Evolutionary conservation across 2,888 invertebrate species (phyloP).

Genomic region (Calameuta filiformis): DNA sequence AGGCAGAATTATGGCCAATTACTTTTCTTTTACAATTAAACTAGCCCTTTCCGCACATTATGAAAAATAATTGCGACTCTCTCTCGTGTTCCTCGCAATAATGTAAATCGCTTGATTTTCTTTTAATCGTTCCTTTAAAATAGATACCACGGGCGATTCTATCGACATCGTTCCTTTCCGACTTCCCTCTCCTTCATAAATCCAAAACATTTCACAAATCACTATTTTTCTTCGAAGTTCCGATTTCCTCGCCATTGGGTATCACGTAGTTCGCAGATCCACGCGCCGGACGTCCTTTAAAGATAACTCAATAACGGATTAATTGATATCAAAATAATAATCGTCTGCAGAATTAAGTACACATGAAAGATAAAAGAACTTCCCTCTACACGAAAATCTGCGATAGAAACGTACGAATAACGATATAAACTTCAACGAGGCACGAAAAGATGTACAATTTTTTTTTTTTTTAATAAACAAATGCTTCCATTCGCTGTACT

Average conservation of each 20-base stretch:
- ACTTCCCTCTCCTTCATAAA: not conserved
- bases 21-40: not conserved
- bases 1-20: not conserved
- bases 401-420: not conserved
- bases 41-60: not conserved
- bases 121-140: not conserved
- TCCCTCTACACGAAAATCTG: not conserved
- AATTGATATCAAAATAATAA: not conserved
- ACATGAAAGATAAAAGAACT: not conserved
- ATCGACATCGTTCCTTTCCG: not conserved
- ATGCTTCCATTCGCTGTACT: too few relatives aligned
- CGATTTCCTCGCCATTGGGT: not conserved
- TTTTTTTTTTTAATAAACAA: not conserved
- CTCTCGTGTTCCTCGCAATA: not conserved
- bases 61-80: slow-evolving; percentile 4
- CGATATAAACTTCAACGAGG: not conserved
- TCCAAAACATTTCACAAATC: not conserved
- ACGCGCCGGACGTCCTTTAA: not conserved
- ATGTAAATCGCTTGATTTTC: not conserved
- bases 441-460: not conserved
- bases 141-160: not conserved
- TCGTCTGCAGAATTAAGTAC: not conserved
- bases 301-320: not conserved
- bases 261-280: not conserved
- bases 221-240: not conserved